Evolutionary conservation across 2,797 vertebrate genomes (phyloP), one percentile per base, ranked within the genome.

Genomic region (Lithobates pipiens): DNA sequence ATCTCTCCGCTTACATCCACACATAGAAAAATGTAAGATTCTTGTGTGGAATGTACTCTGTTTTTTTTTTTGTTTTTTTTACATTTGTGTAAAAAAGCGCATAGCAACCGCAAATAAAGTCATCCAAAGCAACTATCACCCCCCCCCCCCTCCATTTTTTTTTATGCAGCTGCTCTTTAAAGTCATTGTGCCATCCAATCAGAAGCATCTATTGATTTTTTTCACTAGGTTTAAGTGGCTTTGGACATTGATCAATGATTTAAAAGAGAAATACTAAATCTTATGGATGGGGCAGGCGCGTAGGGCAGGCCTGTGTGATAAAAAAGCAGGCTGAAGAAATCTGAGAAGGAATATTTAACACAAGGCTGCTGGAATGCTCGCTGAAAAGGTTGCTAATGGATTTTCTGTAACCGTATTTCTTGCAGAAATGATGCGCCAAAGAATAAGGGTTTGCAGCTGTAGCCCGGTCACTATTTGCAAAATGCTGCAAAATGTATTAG

Each of bases 201-300:
- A 0, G 72, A 10, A 0, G 9, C 81, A 27, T 7, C 29, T 87
- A 93, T 91, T 85, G 91, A 93, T 93, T 93, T 91, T 29, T 90
- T 89, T 88, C 67, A n/a, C 89, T 75, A 86, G 76, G 90, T 90
- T 91, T 93, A 92, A 92, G 91, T 90, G 91, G 88, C 88, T 91
- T 89, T 92, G 85, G 90, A 91, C 88, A 89, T 86, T 89, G 90
- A 92, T 91, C 92, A 92, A 91, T 92, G 88, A 69, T 90, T 87
- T 91, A 89, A 91, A 89, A 91, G 83, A 89, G 87, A 91, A 92
- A 90, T 91, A 92, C 91, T 91, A 92, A 90, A 90, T 90, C 88
- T 88, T 90, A 88, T 88, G 82, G 83, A 90, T 83, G 87, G 74
- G 90, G 90, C 91, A 92, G 27, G 86, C 88, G 78, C 80, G 54